Evolutionary conservation across 2,888 invertebrate genomes (phyloP).

Genomic region (Pardosa pseudoannulata): DNA sequence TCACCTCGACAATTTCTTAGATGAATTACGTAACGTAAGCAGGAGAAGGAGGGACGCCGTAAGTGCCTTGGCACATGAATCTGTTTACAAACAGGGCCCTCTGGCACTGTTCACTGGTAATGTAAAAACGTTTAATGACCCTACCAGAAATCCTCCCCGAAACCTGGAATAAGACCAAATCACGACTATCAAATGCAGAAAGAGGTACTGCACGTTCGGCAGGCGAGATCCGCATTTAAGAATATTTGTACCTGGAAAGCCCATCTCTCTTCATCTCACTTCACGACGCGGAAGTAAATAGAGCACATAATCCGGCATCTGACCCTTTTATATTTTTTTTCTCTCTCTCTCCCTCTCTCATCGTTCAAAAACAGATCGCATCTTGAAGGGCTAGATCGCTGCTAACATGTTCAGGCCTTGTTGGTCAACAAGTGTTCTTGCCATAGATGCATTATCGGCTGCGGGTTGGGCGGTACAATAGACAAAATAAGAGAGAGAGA

Average conservation of each 20-base stretch:
- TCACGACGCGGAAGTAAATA: conserved; percentile 12
- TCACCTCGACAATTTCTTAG: too few species aligned
- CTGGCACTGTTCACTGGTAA: too few species aligned
- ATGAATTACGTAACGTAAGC: too few species aligned
- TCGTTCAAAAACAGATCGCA: background rate
- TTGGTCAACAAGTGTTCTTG: background rate
- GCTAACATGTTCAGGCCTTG: background rate
- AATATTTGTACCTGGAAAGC: background rate
- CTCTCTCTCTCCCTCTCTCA: background rate
- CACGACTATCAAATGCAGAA: background rate
- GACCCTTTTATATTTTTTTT: too few species aligned
- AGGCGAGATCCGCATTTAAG: background rate
- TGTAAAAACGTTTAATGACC: too few species aligned
- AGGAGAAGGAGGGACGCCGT: too few species aligned
- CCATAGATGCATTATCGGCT: background rate
- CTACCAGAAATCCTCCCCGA: too few species aligned
- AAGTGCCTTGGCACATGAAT: too few species aligned
- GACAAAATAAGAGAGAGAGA: too few species aligned
- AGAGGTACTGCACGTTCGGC: background rate
- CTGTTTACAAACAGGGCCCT: too few species aligned
- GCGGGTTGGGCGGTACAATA: background rate
- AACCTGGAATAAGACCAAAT: too few species aligned
- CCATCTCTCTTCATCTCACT: conserved; percentile 10
- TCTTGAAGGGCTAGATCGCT: background rate
- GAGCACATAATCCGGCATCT: conserved; percentile 7